Base-by-base conservation (phyloP, 2,888 invertebrate genomes). In the Ctenicera cuprea region DNA sequence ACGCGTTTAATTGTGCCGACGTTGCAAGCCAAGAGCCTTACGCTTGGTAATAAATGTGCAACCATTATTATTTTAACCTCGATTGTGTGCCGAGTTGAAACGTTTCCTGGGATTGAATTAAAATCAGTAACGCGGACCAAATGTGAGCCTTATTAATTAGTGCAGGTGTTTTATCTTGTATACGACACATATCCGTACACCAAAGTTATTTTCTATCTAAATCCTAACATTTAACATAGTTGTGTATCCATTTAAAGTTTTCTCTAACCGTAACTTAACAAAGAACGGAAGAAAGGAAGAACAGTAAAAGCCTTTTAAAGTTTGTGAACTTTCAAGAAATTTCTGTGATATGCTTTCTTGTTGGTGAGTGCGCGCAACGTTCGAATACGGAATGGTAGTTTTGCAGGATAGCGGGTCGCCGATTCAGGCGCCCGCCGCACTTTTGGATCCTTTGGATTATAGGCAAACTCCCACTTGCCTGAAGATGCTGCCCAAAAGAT, bases 401-500 rank as follows among this genome's bases (percentile, higher is more conserved):
- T 91, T 95, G 87, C 94, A 94, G 86, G 91, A 92, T 84, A 90
- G 92, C 88, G 90, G 91, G 76, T 88, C 91, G 80, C 87, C 88
- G 30, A 83, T 87, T 76, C 86, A 87, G 82, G 91, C 92, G 83
- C 91, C 92, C 86, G 92, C 92, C 81, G 88, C 92, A 61, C 83
- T 88, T 66, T 82, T 87, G 80, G 91, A 91, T 79, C 91, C 92
- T 79, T 88, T 95, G 86, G 95, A 95, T 87, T 95, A 94, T 88
- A 93, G 94, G 84, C 94, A 94, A 87, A 92, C 94, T 81, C 92
- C 94, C 83, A 93, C 94, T 84, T 94, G 95, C 82, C 90, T 95
- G 87, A 96, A 96, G 92, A 93, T 96, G 90, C 91, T 96, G 88
- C 95, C 95, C 85, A 96, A 96, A 90, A 91, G 96, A 85, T 96